Base-by-base conservation (phyloP, 2,888 invertebrate genomes). In the Suillia variegata region DNA sequence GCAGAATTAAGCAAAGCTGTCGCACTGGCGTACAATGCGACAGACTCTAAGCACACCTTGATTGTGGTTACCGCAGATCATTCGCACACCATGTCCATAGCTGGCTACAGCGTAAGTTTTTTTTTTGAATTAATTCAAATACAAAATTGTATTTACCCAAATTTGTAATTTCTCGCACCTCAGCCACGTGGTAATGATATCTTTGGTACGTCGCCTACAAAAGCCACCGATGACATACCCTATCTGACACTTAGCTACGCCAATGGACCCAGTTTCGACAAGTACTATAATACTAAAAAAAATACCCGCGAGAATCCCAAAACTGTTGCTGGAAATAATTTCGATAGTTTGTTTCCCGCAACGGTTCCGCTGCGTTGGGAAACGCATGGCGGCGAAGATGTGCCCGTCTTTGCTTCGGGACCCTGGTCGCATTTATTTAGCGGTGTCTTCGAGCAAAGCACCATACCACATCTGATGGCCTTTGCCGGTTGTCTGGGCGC, bases 11-110 rank as follows among this genome's bases (percentile, higher is more conserved):
- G 89, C 20, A 85, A 87, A 61, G 89, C 94, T 2, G 85, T 91
- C 8, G 78, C 86, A 70, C 81, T 82, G 45, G 89, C 92, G 0
- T 62, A 85, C 45, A 76, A 84, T 48, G 78, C 88, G 79, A 87
- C 89, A 0, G 81, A 84, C 62, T 75, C 77, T 0, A 82, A 87
- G 0, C 90, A 94, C 17, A 94, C 94, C 0, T 82, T 94, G 18
- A 85, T 93, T 5, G 85, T 94, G 0, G 92, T 91, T 8, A 91
- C 91, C 0, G 85, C 92, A 1, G 92, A 92, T 79, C 92, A 93
- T 73, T 87, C 90, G 2, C 92, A 92, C 74, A 88, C 89, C 0
- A 87, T 92, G 86, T 85, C 86, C 12, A 85, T 88, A 59, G 86
- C 86, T 48, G 92, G 92, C 0, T 92, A 92, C 75, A 64, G 65